These are phyloP conservation scores for Resseliella maxima DNA, from an alignment of 2,888 invertebrate species.

Conservation along the genomic window DNA sequence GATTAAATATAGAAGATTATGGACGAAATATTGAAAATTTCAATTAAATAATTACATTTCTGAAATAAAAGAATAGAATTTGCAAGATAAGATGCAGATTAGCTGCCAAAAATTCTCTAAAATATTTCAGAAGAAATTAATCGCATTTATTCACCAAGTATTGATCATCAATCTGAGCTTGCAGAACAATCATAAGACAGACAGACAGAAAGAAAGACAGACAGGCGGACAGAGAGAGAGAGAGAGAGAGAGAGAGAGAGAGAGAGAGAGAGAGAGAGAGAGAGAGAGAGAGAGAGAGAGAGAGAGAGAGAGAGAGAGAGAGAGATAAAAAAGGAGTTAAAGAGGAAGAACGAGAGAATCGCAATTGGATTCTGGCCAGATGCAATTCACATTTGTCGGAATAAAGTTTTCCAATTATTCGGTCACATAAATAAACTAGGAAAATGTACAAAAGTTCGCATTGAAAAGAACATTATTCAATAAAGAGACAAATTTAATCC, in stretches of 20 bases:
- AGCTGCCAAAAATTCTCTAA: not conserved
- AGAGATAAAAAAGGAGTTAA: not conserved
- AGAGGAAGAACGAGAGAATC: no score
- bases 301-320: no score
- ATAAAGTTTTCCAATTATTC: slow-evolving; percentile 46
- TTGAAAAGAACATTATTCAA: slow-evolving; percentile 36
- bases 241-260: not conserved
- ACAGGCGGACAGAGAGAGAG: no score
- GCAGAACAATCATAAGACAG: not conserved
- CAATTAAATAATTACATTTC: not conserved
- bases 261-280: not conserved
- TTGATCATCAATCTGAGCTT: not conserved
- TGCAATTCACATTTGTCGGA: not conserved
- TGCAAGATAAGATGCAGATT: not conserved
- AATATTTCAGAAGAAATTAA: not conserved
- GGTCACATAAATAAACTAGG: not conserved
- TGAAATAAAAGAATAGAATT: no score
- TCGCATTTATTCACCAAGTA: not conserved
- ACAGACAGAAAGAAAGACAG: not conserved
- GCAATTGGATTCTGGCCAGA: not conserved
- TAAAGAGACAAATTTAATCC: slow-evolving; percentile 50
- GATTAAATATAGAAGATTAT: no score
- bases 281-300: no score
- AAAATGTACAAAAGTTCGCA: not conserved
- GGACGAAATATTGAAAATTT: not conserved